These are phyloP conservation scores for Cherax destructor DNA, from an alignment of 1,140 invertebrate species.

Conservation along the genomic window DNA sequence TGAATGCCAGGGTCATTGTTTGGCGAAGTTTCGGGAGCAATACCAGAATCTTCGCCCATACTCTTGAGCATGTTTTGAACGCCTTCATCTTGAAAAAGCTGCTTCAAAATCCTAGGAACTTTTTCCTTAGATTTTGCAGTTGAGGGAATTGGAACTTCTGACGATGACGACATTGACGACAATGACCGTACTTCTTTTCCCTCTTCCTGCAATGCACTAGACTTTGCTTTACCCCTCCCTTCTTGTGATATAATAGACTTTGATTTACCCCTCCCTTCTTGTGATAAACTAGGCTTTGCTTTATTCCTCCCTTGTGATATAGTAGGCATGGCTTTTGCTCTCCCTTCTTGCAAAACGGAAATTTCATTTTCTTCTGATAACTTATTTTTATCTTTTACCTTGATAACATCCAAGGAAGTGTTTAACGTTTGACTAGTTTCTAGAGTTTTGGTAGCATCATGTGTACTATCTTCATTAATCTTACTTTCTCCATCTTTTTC, in stretches of 20 bases:
- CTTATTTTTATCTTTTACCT: neutral
- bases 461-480: neutral
- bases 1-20: constrained; percentile 57
- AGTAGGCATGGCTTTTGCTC: neutral
- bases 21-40: constrained; percentile 55
- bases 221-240: neutral
- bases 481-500: neutral
- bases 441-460: constrained; percentile 11
- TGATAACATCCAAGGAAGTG: neutral
- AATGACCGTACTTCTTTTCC: neutral
- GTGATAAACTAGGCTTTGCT: no score
- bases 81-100: constrained; percentile 72
- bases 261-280: no score
- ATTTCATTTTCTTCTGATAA: constrained; percentile 15
- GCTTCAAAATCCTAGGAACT: constrained; percentile 70
- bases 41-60: constrained; percentile 59
- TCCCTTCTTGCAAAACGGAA: constrained; percentile 1
- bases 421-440: constrained; percentile 14
- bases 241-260: no score
- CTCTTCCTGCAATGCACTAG: neutral
- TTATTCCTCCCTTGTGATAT: no score
- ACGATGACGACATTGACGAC: neutral
- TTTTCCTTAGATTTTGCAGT: constrained; percentile 64
- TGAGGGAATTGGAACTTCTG: constrained; percentile 22
- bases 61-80: constrained; percentile 72